Evolutionary conservation across 2,113 vertebrate species (phyloP).

Genomic region (Labeo rohita): DNA sequence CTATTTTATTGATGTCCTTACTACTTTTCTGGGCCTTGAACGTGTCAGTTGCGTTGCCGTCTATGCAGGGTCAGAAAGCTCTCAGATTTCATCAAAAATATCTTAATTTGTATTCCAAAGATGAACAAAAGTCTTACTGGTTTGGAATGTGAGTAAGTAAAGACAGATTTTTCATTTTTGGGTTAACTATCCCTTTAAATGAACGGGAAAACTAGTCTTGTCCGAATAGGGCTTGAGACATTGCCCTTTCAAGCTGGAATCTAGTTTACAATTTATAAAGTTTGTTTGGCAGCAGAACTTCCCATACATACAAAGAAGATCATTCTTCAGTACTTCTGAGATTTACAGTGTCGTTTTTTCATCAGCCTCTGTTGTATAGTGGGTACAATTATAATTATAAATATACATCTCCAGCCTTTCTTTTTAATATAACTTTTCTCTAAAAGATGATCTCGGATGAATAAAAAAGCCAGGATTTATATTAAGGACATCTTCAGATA

Average conservation of each 20-base stretch:
- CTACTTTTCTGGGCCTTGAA: too few species aligned
- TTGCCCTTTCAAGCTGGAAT: not conserved
- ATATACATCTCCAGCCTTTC: not conserved
- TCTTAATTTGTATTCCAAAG: too few species aligned
- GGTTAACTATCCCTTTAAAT: too few species aligned
- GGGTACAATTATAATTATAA: not conserved
- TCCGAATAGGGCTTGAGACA: not conserved
- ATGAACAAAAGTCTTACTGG: too few species aligned
- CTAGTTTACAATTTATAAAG: not conserved
- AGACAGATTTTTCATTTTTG: too few species aligned
- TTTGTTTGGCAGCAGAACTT: not conserved
- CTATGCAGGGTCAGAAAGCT: too few species aligned
- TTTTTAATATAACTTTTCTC: conserved; percentile 8
- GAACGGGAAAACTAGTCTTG: not conserved
- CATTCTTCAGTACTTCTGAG: not conserved
- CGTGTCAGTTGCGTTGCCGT: too few species aligned
- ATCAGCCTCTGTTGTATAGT: not conserved
- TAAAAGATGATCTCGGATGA: not conserved
- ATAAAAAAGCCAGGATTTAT: not conserved
- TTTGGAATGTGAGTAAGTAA: too few species aligned
- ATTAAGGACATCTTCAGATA: not conserved
- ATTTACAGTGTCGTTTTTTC: not conserved
- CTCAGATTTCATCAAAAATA: too few species aligned
- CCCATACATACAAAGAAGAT: not conserved
- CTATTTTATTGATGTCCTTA: too few species aligned